Evolutionary conservation across 2,113 vertebrate species (phyloP), one percentile per base, ranked within the genome.

Genomic region (Suricata suricatta): DNA sequence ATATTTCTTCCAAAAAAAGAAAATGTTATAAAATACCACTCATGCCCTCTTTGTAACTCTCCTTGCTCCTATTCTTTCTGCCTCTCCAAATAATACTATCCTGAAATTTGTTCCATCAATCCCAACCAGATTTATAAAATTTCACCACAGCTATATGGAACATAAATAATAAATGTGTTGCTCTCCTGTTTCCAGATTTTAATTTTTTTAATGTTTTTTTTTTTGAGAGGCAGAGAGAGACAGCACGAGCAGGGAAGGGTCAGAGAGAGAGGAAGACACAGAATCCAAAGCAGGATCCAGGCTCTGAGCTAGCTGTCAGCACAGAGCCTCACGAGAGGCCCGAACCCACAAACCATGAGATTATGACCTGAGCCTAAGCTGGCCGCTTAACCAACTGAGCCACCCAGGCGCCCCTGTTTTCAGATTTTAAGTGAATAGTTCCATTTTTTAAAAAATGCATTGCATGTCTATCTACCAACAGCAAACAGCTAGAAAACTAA

Each of bases 1-100:
- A 82, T 69, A 95, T 95, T 86, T 92, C 47, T 44, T 97, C 96
- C 41, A 92, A 54, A 88, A 97, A 77, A 97, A 82, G 4, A 90
- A 95, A 97, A 97, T 83, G 12, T 54, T 86, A 86, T 52, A 13
- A 13, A 21, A 86, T 47, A 57, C 6, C 50, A 93, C 84, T 91
- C 90, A 85, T 50, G 47, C 25, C 60, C 10, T 91, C 33, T 91
- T 86, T 85, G 35, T 66, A 7, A 72, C 50, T 95, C 29, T 92
- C 54, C 38, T 90, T 87, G 31, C 69, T 76, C 27, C 35, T 47
- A 80, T 66, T 84, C 57, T 15, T 17, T 90, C 69, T 60, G 50
- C 10, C 17, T 96, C 52, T 82, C 44, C 27, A 80, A 80, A 90
- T 86, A 94, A 33, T 44, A 84, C 35, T 88, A 60, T 76, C 33